Conservation (phyloP, 2,113 vertebrate genomes). For the Rousettus leschenaultii region DNA sequence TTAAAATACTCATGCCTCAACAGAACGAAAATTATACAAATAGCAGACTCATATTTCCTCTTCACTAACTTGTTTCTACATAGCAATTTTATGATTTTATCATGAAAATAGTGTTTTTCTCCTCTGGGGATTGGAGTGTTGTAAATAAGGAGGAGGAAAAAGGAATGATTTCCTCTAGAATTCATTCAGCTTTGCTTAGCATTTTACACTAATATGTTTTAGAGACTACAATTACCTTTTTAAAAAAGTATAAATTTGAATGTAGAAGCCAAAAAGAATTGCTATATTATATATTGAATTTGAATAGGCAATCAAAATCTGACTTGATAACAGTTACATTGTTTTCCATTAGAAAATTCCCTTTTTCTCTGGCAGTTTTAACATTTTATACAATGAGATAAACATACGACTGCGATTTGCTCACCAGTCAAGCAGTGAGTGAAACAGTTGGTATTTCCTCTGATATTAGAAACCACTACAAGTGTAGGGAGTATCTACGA, state of each 20-base stretch:
- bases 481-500: too few relatives aligned
- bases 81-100: conserved; percentile 43
- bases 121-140: background rate
- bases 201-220: conserved; percentile 24
- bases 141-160: conserved; percentile 34
- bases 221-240: background rate
- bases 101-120: conserved; percentile 53
- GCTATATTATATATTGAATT: background rate
- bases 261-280: background rate
- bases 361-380: background rate
- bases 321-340: background rate
- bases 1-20: background rate
- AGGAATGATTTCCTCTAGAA: conserved; percentile 34
- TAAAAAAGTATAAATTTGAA: background rate
- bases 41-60: conserved; percentile 21
- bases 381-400: background rate
- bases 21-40: conserved; percentile 36
- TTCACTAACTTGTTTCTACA: conserved; percentile 37
- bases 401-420: background rate
- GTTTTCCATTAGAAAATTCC: background rate
- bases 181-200: conserved; percentile 31
- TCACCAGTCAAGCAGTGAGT: background rate
- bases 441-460: background rate
- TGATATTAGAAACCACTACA: background rate
- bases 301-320: conserved; percentile 21